Evolutionary conservation across 2,113 vertebrate genomes (phyloP).

Genomic region (Hydropotes inermis): DNA sequence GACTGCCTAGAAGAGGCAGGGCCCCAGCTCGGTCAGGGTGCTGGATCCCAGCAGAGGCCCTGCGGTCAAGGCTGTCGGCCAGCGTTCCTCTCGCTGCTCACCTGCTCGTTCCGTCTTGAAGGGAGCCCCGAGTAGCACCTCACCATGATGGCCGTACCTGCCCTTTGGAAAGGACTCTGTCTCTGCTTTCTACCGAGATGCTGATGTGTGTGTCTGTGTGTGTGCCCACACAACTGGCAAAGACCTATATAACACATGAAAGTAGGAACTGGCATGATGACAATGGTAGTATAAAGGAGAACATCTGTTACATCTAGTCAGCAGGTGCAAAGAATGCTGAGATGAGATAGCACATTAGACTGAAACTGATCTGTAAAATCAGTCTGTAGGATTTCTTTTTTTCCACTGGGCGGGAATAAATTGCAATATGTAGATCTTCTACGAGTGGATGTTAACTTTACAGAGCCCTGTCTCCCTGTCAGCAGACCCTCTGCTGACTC

Average conservation of each 20-base stretch:
- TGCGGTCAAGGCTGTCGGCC: not conserved
- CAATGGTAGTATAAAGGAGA: not conserved
- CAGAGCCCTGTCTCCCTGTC: not conserved
- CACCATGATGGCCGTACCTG: not conserved
- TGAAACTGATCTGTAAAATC: not conserved
- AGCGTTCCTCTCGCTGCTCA: not conserved
- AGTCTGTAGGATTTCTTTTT: not conserved
- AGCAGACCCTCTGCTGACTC: not conserved
- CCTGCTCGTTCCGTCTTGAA: not conserved
- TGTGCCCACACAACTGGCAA: not conserved
- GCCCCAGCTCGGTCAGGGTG: not conserved
- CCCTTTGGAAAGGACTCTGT: not conserved
- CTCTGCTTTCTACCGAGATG: not conserved
- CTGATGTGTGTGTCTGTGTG: not conserved
- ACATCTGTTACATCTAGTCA: not conserved
- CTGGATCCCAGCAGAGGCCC: not conserved
- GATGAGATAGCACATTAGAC: not conserved
- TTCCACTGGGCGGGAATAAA: not conserved
- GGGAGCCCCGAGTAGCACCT: not conserved
- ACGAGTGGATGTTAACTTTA: not conserved
- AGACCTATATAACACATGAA: not conserved
- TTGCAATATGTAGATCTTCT: not conserved
- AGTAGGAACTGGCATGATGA: not conserved
- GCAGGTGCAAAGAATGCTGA: not conserved
- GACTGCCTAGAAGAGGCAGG: not conserved